Conservation (phyloP, 2,888 invertebrate species). For the Piscicola geometra region DNA sequence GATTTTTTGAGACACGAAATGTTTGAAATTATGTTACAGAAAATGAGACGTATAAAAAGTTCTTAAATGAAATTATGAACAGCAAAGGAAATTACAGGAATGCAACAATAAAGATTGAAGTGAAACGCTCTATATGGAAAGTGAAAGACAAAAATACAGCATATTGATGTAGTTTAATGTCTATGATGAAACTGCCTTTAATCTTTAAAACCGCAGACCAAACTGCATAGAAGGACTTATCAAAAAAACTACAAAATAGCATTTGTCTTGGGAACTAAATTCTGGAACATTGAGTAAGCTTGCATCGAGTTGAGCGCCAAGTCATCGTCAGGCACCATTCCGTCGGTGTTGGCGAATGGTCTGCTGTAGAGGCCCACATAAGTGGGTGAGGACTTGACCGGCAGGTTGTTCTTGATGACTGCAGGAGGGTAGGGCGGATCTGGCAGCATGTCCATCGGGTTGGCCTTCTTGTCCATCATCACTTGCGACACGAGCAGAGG, state of each 20-base stretch:
- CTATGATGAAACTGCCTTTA: slow-evolving; percentile 3
- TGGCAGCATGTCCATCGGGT: neutral
- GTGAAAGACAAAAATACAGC: neutral
- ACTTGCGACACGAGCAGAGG: slow-evolving; percentile 11
- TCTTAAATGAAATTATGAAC: slow-evolving; percentile 7
- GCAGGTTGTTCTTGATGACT: slow-evolving; percentile 8
- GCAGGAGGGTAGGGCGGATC: slow-evolving; percentile 8
- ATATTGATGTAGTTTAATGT: neutral
- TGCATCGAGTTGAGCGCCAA: slow-evolving; percentile 15
- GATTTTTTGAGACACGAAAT: slow-evolving; percentile 4
- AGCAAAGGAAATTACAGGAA: slow-evolving; percentile 10
- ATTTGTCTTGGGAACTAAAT: slow-evolving; percentile 9
- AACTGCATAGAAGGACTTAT: slow-evolving; percentile 14
- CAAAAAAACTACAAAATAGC: slow-evolving; percentile 15
- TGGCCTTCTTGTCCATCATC: slow-evolving; percentile 15
- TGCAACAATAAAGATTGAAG: slow-evolving; percentile 8
- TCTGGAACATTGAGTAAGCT: slow-evolving; percentile 11
- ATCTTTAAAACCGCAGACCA: neutral
- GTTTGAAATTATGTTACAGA: slow-evolving; percentile 12
- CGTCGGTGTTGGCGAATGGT: slow-evolving; percentile 17
- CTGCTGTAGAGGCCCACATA: slow-evolving; percentile 29
- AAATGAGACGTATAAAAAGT: slow-evolving; percentile 15
- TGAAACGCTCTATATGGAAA: slow-evolving; percentile 6
- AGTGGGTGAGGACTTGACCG: slow-evolving; percentile 29
- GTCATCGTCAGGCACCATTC: neutral